Evolutionary conservation across 2,113 vertebrate genomes (phyloP), one percentile per base, ranked within the genome.

Genomic region (Pantherophis guttatus): DNA sequence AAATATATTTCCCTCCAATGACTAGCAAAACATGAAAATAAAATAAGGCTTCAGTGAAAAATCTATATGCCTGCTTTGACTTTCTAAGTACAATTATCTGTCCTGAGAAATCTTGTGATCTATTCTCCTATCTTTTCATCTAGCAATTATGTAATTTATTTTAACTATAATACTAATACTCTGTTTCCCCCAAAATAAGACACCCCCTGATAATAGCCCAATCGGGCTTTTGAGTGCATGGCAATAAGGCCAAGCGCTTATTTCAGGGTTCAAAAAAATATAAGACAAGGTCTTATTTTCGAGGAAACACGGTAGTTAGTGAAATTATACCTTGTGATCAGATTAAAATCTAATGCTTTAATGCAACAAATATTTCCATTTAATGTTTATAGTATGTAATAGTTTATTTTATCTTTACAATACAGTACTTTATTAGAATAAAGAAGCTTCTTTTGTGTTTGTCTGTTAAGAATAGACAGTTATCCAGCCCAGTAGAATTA

Each of bases 1-100:
- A 95, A 94, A 94, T 55, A 24, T 17, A 81, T 39, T 85, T 52
- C 92, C 93, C 92, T 90, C 90, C 58, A 75, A 48, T 94, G 93
- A 23, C 3, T 23, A 91, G 88, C 24, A 89, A 89, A 58, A 58
- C 48, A 81, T 52, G 26, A 26, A n/a, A n/a, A 44, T 53, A 59
- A 58, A 33, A 19, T 89, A 92, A 65, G 0, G 48, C 3, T 59
- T 90, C 50, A 17, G 44, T 88, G 17, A 26, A 6, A 90, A 59
- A 70, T 8, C 86, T 50, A n/a, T 12, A 58, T 0, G 3, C 55
- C 62, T 9, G 57, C 90, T 93, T 86, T 87, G 91, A 91, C 93
- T 93, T 93, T 85, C 91, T 86, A 93, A 94, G 86, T 48, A 23
- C 86, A 52, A 89, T 58, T 15, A 39, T 75, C 75, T 94, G 95